phyloP scores from a whole-genome alignment of 2,113 vertebrate genomes.

The Euleptes europaea region DNA sequence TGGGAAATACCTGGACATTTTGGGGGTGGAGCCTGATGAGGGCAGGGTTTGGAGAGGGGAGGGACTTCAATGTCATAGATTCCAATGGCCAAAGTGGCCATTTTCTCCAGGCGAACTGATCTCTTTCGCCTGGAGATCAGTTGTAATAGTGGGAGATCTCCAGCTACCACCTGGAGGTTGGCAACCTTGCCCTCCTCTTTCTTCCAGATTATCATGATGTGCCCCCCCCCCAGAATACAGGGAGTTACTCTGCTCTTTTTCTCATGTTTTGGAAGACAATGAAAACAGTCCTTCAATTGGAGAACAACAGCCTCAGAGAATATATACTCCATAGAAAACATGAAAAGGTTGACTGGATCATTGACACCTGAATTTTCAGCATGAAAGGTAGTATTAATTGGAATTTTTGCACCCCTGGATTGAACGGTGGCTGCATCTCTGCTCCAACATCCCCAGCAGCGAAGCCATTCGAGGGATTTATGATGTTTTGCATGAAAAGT shows the following conservation, averaged over 20 bases:
- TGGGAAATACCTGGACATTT: too few species aligned
- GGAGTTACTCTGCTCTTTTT: neutral
- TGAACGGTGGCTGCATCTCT: neutral
- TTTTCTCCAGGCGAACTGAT: too few species aligned
- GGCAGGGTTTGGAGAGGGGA: too few species aligned
- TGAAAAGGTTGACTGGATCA: neutral
- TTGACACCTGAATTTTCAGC: neutral
- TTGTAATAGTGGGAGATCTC: too few species aligned
- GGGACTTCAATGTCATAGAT: too few species aligned
- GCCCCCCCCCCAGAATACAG: neutral
- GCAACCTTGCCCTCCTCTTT: too few species aligned
- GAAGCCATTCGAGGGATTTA: neutral
- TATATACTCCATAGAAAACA: neutral
- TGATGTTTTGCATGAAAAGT: neutral
- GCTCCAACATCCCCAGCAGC: neutral
- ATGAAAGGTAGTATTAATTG: accelerated
- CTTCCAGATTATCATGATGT: neutral
- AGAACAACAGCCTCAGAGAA: accelerated
- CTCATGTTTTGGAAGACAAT: neutral
- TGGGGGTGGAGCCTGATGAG: too few species aligned
- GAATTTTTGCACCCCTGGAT: neutral
- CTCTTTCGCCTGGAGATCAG: too few species aligned
- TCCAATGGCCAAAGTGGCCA: too few species aligned
- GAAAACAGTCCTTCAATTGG: neutral
- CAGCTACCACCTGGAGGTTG: too few species aligned